Conservation (phyloP, 2,888 invertebrate genomes). For the Neoascia interrupta region DNA sequence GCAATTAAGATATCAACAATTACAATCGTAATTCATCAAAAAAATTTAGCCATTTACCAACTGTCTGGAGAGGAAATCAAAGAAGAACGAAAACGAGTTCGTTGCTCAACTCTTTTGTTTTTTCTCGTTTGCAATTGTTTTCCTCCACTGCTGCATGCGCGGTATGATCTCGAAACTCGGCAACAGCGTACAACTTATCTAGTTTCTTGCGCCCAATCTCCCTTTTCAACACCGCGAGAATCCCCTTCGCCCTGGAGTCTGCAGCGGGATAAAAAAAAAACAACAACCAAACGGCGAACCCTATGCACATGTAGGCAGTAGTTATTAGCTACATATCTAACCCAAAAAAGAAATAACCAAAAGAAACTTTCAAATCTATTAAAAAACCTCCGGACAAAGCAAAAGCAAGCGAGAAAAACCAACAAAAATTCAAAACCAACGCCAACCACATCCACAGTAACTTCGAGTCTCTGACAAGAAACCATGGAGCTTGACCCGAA, state of each 20-base stretch:
- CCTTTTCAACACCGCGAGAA: slow-evolving; percentile 35
- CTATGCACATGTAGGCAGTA: slow-evolving; percentile 15
- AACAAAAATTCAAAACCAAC: slow-evolving; percentile 49
- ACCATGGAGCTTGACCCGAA: slow-evolving; percentile 62
- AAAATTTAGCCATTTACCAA: background rate
- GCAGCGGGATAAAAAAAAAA: slow-evolving; percentile 8
- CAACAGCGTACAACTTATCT: slow-evolving; percentile 56
- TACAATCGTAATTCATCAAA: slow-evolving; percentile 41
- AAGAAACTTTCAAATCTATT: slow-evolving; percentile 60
- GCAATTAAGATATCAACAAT: slow-evolving; percentile 59
- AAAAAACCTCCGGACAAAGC: slow-evolving; percentile 27
- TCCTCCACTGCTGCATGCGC: slow-evolving; percentile 29
- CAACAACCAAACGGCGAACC: slow-evolving; percentile 13
- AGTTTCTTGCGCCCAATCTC: slow-evolving; percentile 59
- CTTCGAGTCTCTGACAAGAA: slow-evolving; percentile 64
- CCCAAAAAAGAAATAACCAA: slow-evolving; percentile 10
- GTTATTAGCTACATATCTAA: slow-evolving; percentile 9
- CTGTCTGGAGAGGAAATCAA: background rate
- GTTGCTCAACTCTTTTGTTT: slow-evolving; percentile 55
- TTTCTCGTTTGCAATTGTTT: slow-evolving; percentile 21
- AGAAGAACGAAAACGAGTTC: slow-evolving; percentile 30
- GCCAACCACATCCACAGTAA: slow-evolving; percentile 36
- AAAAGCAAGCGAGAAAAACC: slow-evolving; percentile 15
- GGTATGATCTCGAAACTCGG: slow-evolving; percentile 8
- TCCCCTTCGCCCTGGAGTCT: background rate